These are phyloP conservation scores for Orius laevigatus DNA, from an alignment of 1,140 invertebrate species.

Conservation along the genomic window DNA sequence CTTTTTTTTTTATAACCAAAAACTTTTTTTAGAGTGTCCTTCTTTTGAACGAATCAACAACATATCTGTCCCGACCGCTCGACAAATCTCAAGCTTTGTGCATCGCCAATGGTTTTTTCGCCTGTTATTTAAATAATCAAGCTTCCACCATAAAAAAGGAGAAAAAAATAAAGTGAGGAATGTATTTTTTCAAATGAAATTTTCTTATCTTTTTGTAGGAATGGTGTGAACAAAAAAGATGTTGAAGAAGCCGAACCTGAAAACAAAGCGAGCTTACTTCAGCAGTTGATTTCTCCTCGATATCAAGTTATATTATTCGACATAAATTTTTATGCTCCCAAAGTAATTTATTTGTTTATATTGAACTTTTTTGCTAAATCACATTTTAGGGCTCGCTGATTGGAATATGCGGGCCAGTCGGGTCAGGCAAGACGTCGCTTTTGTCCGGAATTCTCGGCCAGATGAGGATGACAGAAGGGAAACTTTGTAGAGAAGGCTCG, in stretches of 20 bases:
- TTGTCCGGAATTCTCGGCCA: conserved; percentile 51
- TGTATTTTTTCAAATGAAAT: not conserved
- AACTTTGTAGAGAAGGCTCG: conserved; percentile 35
- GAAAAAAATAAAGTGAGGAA: conserved; percentile 22
- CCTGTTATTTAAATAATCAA: conserved; percentile 25
- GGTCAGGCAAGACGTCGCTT: conserved; percentile 63
- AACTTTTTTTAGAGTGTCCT: conserved; percentile 27
- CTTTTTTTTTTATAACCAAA: not conserved
- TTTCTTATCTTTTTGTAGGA: not conserved
- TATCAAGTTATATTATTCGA: conserved; percentile 14
- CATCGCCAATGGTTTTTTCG: conserved; percentile 35
- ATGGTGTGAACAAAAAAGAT: not conserved
- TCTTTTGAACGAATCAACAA: conserved; percentile 30
- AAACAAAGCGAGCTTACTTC: not conserved
- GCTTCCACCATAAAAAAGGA: conserved; percentile 15
- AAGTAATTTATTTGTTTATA: conserved; percentile 18
- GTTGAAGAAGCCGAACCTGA: not conserved
- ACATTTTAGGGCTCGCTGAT: conserved; percentile 40
- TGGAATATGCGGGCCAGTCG: conserved; percentile 55
- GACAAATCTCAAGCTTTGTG: conserved; percentile 32
- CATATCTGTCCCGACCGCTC: conserved; percentile 28
- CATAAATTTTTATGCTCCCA: conserved; percentile 24
- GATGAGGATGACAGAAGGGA: conserved; percentile 31
- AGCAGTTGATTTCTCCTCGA: not conserved
- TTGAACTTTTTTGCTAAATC: too few relatives aligned